phyloP scores from a whole-genome alignment of 2,797 vertebrate species.

The Notolepis coatsorum region DNA sequence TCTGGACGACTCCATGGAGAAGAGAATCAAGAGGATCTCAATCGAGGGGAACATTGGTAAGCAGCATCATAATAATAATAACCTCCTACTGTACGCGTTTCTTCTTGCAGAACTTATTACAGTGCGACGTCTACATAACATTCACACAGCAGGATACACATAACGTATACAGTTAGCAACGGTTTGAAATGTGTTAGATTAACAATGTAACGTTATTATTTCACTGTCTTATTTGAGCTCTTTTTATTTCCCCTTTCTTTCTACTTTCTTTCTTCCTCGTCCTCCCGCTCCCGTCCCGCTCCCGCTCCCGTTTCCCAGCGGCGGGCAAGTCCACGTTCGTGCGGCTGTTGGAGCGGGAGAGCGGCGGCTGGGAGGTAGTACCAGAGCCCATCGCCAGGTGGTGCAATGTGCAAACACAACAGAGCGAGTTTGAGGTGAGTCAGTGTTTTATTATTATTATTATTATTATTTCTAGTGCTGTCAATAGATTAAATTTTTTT shows the following conservation, averaged over 20 bases:
- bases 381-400: constrained; percentile 93
- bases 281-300: not conserved
- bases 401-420: constrained; percentile 90
- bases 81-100: no score
- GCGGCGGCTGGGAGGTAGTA: constrained; percentile 91
- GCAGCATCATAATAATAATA: constrained; percentile 18
- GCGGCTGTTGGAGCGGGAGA: constrained; percentile 84
- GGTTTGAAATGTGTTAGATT: no score
- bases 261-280: not conserved
- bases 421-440: constrained; percentile 89
- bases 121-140: not conserved
- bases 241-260: not conserved
- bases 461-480: no score
- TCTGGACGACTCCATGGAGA: constrained; percentile 60
- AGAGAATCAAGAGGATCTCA: constrained; percentile 84
- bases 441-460: no score
- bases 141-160: not conserved
- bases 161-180: no score
- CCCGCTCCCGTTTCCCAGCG: constrained; percentile 72
- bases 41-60: constrained; percentile 95
- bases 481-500: no score
- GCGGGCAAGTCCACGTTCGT: constrained; percentile 94
- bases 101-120: no score
- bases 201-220: no score
- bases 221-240: no score